Evolutionary conservation across 1,140 invertebrate genomes (phyloP), one percentile per base, ranked within the genome.

Genomic region (Portunus trituberculatus): DNA sequence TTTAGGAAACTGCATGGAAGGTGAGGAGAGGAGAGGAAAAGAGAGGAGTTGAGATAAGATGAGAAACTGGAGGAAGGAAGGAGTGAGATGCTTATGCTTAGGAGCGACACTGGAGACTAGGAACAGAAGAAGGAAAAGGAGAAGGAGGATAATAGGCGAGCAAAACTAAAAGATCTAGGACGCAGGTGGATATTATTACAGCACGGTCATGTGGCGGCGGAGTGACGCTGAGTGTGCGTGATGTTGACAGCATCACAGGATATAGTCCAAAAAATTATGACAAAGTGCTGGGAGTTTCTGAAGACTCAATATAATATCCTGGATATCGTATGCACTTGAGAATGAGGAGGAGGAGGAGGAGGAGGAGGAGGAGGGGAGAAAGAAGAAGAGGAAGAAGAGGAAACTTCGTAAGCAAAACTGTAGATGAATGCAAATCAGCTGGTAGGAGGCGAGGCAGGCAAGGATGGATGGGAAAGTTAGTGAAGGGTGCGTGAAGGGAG

Each of bases 231-330:
- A 20, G 67, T 14, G 8, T 59, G 52, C 16, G 52, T 59, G 52
- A 20, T 59, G 52, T 59, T 10, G 12, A 20, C 52, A 10, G 16
- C 12, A 59, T 59, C 52, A 59, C 10, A 59, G 20, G 20, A 76
- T 20, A n/a, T 0, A 76, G 12, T n/a, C n/a, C 67, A n/a, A 25
- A 76, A 76, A 76, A 76, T n/a, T n/a, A 1, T 76, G 67, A 25
- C 20, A 20, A 76, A n/a, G 67, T n/a, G 67, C 4, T 20, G 20
- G 6, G 25, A 76, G 20, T n/a, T n/a, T 20, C 20, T 76, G 67
- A 76, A 76, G 67, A 76, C n/a, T 76, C 67, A 76, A n/a, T 76
- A n/a, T 76, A 76, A 76, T 76, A 25, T 76, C n/a, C 67, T 76
- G 67, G 6, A 8, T 25, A 20, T 76, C n/a, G 67, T 76, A 25